phyloP scores from a whole-genome alignment of 1,140 invertebrate genomes.

The Colletes gigas region DNA sequence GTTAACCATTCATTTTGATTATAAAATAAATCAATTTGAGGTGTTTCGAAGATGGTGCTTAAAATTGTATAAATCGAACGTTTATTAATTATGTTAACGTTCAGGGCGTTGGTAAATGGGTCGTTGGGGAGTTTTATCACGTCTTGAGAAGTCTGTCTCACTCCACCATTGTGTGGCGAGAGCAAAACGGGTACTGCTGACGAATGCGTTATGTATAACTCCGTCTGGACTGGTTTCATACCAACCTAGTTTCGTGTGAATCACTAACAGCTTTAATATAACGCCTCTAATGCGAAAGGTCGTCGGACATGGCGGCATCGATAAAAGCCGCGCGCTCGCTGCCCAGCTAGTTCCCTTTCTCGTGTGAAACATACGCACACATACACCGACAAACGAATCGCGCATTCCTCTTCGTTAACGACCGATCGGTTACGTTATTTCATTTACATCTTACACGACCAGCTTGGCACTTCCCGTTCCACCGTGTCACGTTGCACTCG shows the following conservation, averaged over 20 bases:
- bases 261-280: slow-evolving; percentile 44
- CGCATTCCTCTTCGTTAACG: slow-evolving; percentile 17
- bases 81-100: too few species aligned
- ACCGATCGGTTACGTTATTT: slow-evolving; percentile 35
- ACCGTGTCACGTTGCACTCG: background rate
- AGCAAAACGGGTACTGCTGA: slow-evolving; percentile 7
- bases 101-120: background rate
- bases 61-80: too few species aligned
- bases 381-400: background rate
- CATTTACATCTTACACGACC: slow-evolving; percentile 32
- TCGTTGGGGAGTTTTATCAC: too few species aligned
- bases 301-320: background rate
- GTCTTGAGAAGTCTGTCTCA: too few species aligned
- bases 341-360: background rate
- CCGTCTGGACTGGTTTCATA: slow-evolving; percentile 22
- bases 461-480: background rate
- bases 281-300: slow-evolving; percentile 42
- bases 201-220: slow-evolving; percentile 17
- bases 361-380: background rate
- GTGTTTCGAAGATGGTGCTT: too few species aligned
- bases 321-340: background rate
- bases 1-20: too few species aligned
- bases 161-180: background rate
- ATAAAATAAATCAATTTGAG: too few species aligned
- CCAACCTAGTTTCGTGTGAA: slow-evolving; percentile 29